phyloP scores from a whole-genome alignment of 1,140 invertebrate species.

The Rhagoletis pomonella region DNA sequence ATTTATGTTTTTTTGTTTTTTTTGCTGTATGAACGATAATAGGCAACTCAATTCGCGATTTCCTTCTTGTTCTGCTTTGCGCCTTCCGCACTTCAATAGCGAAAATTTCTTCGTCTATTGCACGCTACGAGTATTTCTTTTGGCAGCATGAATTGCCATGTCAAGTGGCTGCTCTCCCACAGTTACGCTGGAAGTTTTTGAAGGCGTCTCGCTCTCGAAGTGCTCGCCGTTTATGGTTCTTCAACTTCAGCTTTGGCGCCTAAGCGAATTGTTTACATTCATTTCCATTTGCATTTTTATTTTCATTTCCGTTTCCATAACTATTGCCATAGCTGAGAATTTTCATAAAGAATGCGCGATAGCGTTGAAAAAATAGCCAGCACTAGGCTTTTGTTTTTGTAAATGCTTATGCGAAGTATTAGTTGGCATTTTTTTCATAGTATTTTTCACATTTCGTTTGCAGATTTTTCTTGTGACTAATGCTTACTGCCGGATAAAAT shows the following conservation, averaged over 20 bases:
- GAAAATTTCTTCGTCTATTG: conserved; percentile 27
- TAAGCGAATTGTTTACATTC: conserved; percentile 49
- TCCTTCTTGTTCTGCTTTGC: neutral
- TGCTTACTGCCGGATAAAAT: neutral
- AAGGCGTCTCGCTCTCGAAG: conserved; percentile 13
- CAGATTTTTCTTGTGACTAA: neutral
- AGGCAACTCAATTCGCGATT: neutral
- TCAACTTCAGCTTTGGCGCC: conserved; percentile 6
- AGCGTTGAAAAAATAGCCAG: neutral
- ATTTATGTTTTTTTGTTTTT: no score
- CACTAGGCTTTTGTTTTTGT: conserved; percentile 8
- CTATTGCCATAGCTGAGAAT: conserved; percentile 19
- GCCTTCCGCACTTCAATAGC: neutral
- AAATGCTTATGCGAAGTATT: neutral
- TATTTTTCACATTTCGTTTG: neutral
- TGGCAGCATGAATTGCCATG: neutral
- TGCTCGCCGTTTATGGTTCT: neutral
- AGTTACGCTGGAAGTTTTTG: neutral
- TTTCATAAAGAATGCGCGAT: conserved; percentile 30
- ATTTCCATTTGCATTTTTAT: conserved; percentile 48
- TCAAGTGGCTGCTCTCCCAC: neutral
- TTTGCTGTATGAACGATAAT: no score
- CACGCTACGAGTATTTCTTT: neutral
- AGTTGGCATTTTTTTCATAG: conserved; percentile 12
- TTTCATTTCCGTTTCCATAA: conserved; percentile 21